Evolutionary conservation across 2,113 vertebrate genomes (phyloP).

Genomic region (Butastur rufipennis): DNA sequence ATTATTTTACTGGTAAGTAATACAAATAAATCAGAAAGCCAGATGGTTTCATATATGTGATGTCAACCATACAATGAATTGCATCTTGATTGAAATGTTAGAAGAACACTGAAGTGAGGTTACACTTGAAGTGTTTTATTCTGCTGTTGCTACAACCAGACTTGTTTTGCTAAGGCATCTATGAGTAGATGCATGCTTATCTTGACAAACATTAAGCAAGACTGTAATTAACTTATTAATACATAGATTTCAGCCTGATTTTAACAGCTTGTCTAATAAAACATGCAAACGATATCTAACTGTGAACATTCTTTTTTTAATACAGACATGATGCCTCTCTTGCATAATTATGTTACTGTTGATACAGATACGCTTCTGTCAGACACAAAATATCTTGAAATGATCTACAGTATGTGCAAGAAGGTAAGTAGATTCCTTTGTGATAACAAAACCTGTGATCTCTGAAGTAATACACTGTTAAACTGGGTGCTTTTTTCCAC

Average conservation of each 20-base stretch:
- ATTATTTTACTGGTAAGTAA: conserved; percentile 86
- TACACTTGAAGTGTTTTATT: not conserved
- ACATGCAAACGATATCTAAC: not conserved
- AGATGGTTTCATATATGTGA: not conserved
- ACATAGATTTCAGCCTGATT: not conserved
- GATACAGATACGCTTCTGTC: conserved; percentile 95
- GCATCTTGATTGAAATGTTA: not conserved
- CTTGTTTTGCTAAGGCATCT: not conserved
- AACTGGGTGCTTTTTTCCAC: not conserved
- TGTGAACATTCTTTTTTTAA: conserved; percentile 26
- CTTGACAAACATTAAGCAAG: not conserved
- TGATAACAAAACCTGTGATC: not conserved
- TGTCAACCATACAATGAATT: not conserved
- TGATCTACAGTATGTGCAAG: conserved; percentile 99
- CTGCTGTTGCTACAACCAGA: not conserved
- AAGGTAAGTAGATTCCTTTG: conserved; percentile 80
- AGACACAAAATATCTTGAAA: conserved; percentile 97
- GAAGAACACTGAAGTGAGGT: not conserved
- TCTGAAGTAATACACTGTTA: not conserved
- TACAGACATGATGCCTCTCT: conserved; percentile 98
- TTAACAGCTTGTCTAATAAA: not conserved
- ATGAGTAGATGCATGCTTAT: not conserved
- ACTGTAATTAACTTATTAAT: not conserved
- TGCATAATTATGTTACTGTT: conserved; percentile 98
- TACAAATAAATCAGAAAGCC: not conserved